Evolutionary conservation across 1,140 invertebrate species (phyloP).

Genomic region (Euwallacea fornicatus): DNA sequence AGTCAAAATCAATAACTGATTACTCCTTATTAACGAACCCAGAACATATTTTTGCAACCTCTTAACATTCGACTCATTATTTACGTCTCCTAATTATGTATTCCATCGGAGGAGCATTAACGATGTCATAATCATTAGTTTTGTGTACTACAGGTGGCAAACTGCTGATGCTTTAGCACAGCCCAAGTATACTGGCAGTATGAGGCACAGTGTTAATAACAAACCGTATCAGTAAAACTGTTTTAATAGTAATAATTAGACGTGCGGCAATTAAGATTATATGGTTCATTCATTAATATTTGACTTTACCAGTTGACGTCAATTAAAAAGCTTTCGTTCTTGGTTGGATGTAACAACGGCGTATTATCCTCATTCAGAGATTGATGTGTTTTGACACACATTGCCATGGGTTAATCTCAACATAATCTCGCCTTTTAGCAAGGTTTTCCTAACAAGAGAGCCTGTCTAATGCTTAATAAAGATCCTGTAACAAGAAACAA

Average conservation of each 20-base stretch:
- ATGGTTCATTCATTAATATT: neutral
- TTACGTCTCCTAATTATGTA: neutral
- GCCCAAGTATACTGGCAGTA: neutral
- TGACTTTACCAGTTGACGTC: no score
- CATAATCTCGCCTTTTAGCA: no score
- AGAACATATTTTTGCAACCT: no score
- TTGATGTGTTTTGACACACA: no score
- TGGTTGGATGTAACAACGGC: neutral
- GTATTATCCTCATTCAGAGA: neutral
- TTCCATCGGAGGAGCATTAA: neutral
- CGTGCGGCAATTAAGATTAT: neutral
- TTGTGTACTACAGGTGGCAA: neutral
- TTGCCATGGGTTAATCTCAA: no score
- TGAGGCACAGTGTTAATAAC: slow-evolving; percentile 5
- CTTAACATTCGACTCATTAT: no score
- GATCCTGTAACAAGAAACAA: neutral
- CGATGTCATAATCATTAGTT: slow-evolving; percentile 4
- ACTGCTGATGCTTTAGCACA: neutral
- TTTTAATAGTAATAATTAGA: neutral
- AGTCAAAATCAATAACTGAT: no score
- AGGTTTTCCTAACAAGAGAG: no score
- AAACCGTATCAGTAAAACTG: slow-evolving; percentile 7
- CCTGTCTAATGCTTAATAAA: neutral
- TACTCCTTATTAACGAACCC: no score
- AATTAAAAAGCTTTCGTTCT: neutral